Base-by-base conservation (phyloP, 2,888 invertebrate genomes). In the Odontocolon sp. region DNA sequence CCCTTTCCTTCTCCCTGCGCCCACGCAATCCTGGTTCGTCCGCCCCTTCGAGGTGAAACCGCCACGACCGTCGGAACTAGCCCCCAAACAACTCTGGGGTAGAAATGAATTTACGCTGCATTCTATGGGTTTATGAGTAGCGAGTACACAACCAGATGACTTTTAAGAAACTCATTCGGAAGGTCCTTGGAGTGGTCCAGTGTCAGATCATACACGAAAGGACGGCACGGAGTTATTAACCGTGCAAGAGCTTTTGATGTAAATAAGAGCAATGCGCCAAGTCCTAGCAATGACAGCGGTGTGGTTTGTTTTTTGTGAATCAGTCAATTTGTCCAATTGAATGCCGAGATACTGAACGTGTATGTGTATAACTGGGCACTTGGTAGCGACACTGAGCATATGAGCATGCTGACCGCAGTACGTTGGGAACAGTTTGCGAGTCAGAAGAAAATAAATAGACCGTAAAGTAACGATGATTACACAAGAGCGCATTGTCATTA, bases 21-120 rank as follows among this genome's bases (percentile, higher is more conserved):
- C 57, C 66, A 91, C 91, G 91, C 91, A 91, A 92, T 75, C 79
- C 83, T 79, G 77, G 73, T 79, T 54, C 69, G 56, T 79, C 78
- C 81, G 90, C 90, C 91, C 90, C 91, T 88, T 87, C 85, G 63
- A 56, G 59, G 54, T 52, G 45, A 56, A 70, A 69, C 91, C 91
- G 85, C 83, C 81, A 87, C 77, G 87, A 88, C 87, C 91, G 91
- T 77, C 80, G 73, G 64, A 77, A 78, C 80, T 31, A 56, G 76
- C 70, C 61, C 38, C 74, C 74, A 72, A 88, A 87, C 86, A 87
- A 86, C 84, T 83, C 83, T 73, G 38, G 83, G 81, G 81, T 84
- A 82, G 79, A 83, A 85, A 87, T 87, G 87, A 87, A 87, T 88
- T 89, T 87, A 86, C 84, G 83, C 84, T 75, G 80, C 82, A 82